These are phyloP conservation scores for Andrena flavipes DNA, from an alignment of 2,888 invertebrate species.

Conservation along the genomic window DNA sequence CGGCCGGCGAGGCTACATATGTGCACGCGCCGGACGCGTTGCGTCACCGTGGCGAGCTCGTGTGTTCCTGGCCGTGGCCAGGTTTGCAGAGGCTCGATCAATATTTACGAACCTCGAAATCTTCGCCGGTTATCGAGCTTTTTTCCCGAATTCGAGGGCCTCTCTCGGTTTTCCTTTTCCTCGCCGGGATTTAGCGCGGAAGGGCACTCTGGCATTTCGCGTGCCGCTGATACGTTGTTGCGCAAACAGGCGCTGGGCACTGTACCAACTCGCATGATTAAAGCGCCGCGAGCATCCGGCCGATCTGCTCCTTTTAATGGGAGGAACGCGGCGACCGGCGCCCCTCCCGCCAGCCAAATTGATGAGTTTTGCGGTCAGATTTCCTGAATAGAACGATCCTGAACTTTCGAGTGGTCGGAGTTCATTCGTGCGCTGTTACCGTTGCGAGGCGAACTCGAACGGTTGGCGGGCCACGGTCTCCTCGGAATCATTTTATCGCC, in stretches of 20 bases:
- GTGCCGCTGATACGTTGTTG: conserved; percentile 62
- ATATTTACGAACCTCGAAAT: conserved; percentile 23
- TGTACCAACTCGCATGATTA: conserved; percentile 67
- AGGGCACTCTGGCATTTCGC: conserved; percentile 65
- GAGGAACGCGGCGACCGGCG: conserved; percentile 5
- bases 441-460: too few relatives aligned
- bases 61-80: neutral
- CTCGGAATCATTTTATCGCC: too few relatives aligned
- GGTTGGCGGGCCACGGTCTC: too few relatives aligned
- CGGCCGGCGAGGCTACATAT: neutral
- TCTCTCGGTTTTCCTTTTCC: conserved; percentile 1
- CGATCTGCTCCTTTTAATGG: conserved; percentile 34
- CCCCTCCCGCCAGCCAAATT: neutral
- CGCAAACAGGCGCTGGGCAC: conserved; percentile 66
- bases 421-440: neutral
- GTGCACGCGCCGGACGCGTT: neutral
- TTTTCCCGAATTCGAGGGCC: conserved; percentile 28
- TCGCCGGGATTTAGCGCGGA: conserved; percentile 1
- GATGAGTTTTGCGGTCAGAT: conserved; percentile 4
- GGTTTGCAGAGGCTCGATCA: conserved; percentile 13
- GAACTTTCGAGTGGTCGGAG: neutral
- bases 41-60: neutral
- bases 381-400: conserved; percentile 1
- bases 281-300: conserved; percentile 53
- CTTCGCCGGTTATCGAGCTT: conserved; percentile 1